Conservation (phyloP, 2,797 vertebrate species). For the Sylvia borin region DNA sequence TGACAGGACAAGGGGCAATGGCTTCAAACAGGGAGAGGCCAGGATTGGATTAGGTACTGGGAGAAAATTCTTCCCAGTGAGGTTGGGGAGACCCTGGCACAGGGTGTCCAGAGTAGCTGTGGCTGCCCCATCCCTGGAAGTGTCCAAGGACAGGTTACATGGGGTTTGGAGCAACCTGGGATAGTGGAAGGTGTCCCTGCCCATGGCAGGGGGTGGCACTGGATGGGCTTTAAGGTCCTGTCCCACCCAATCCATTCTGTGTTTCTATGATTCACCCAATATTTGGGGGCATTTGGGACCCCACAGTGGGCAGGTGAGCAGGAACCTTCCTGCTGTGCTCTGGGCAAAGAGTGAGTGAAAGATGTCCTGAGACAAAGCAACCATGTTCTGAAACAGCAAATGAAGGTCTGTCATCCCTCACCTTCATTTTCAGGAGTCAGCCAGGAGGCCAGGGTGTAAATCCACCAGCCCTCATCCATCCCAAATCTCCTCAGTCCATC, state of each 20-base stretch:
- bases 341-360: background rate
- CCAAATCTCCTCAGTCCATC: background rate
- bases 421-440: background rate
- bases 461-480: background rate
- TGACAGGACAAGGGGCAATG: background rate
- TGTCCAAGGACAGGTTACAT: accelerated
- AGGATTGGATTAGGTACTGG: background rate
- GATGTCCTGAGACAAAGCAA: background rate
- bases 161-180: accelerated
- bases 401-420: background rate
- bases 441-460: background rate
- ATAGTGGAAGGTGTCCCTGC: background rate
- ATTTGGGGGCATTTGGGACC: background rate
- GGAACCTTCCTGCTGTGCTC: background rate
- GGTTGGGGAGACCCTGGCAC: background rate
- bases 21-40: background rate
- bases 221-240: background rate
- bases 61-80: background rate
- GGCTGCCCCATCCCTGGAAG: background rate
- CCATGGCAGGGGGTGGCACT: no score
- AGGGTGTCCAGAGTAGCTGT: background rate
- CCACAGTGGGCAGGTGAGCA: background rate
- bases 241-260: background rate
- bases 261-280: background rate
- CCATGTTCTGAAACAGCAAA: background rate